Percentiles rank a stretch among this genome's conserved stretches.
Evolutionary conservation across 1,140 invertebrate species (phyloP).

Genomic region (Pseudomyrmex gracilis): DNA sequence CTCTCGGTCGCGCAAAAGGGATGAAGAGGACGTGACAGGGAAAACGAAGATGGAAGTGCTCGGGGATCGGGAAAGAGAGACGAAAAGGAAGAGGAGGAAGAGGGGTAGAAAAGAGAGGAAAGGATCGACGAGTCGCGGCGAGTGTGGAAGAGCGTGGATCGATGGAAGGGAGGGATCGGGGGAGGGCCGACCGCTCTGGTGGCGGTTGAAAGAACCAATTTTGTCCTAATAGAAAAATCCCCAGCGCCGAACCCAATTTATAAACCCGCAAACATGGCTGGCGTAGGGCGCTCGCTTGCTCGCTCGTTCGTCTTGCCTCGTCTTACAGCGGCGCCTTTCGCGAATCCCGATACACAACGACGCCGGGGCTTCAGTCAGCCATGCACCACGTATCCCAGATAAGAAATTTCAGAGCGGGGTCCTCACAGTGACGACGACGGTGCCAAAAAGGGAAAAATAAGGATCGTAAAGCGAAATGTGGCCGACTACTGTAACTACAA

Average conservation of each 20-base stretch:
- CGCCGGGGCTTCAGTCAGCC: slow-evolving; percentile 75
- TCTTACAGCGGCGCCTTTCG: slow-evolving; percentile 42
- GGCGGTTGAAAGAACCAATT: slow-evolving; percentile 86
- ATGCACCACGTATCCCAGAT: slow-evolving; percentile 65
- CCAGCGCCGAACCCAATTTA: slow-evolving; percentile 85
- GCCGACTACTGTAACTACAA: slow-evolving; percentile 17
- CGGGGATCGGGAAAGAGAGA: slow-evolving; percentile 33
- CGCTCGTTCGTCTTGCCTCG: slow-evolving; percentile 53
- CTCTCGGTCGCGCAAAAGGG: slow-evolving; percentile 64
- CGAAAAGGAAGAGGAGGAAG: slow-evolving; percentile 15
- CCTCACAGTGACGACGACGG: slow-evolving; percentile 30
- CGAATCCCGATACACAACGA: slow-evolving; percentile 76
- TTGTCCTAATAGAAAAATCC: slow-evolving; percentile 86
- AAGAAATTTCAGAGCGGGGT: slow-evolving; percentile 64
- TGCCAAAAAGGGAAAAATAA: slow-evolving; percentile 20
- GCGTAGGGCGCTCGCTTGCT: slow-evolving; percentile 69
- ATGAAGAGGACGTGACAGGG: slow-evolving; percentile 42
- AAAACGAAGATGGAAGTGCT: slow-evolving; percentile 49
- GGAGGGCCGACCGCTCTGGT: slow-evolving; percentile 76
- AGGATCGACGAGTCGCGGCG: slow-evolving; percentile 69
- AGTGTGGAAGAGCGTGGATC: slow-evolving; percentile 68
- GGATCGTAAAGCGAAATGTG: slow-evolving; percentile 11
- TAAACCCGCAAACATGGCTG: slow-evolving; percentile 86
- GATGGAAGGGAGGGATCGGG: slow-evolving; percentile 54
- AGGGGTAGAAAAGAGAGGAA: slow-evolving; percentile 31